Percentiles rank a stretch among this genome's conserved stretches.
These are phyloP conservation scores for Cheilosia impressa DNA, from an alignment of 2,888 invertebrate genomes.

Conservation along the genomic window DNA sequence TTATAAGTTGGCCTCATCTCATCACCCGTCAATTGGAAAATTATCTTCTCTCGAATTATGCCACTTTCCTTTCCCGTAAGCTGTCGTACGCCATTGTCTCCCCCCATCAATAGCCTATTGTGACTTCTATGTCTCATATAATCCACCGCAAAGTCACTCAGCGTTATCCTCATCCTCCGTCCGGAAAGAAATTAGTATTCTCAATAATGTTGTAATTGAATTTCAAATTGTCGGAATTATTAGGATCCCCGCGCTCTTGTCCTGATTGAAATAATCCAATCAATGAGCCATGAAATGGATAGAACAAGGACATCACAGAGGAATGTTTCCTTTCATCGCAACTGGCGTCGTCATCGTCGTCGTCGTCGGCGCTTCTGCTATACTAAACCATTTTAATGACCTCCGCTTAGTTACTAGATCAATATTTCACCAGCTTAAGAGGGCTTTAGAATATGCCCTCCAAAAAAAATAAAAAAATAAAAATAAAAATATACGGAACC, in stretches of 20 bases:
- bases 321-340: background rate
- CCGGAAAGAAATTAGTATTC: slow-evolving; percentile 48
- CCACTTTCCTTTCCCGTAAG: slow-evolving; percentile 5
- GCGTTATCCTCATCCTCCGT: slow-evolving; percentile 21
- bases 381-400: slow-evolving; percentile 53
- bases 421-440: slow-evolving; percentile 58
- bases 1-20: background rate
- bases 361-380: too few relatives aligned
- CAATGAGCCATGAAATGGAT: slow-evolving; percentile 58
- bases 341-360: slow-evolving; percentile 4
- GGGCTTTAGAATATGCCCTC: slow-evolving; percentile 15
- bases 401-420: slow-evolving; percentile 53
- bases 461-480: background rate
- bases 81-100: slow-evolving; percentile 3
- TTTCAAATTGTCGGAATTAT: slow-evolving; percentile 48
- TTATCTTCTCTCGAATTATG: slow-evolving; percentile 22
- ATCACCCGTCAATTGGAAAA: slow-evolving; percentile 23
- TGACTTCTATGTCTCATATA: slow-evolving; percentile 30
- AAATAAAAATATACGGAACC: background rate
- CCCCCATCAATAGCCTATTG: slow-evolving; percentile 42
- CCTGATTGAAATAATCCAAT: slow-evolving; percentile 56
- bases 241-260: slow-evolving; percentile 9
- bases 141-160: slow-evolving; percentile 39
- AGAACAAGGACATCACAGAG: slow-evolving; percentile 37
- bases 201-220: slow-evolving; percentile 51